Evolutionary conservation across 1,140 invertebrate species (phyloP).

Genomic region (Drosophila ohnishii): DNA sequence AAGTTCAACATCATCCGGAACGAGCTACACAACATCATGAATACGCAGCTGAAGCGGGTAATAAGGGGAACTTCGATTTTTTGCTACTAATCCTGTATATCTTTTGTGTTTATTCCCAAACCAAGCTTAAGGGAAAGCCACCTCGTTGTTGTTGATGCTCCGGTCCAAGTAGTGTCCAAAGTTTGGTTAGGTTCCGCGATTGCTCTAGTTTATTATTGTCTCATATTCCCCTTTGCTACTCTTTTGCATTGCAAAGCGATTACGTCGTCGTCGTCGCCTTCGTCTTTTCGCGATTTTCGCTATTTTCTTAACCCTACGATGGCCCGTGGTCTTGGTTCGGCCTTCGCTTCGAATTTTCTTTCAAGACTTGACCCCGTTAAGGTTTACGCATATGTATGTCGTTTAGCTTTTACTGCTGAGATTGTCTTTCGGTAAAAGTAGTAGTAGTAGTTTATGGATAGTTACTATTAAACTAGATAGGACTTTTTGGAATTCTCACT

Average conservation of each 20-base stretch:
- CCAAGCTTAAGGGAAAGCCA: constrained; percentile 33
- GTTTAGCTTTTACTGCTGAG: constrained; percentile 24
- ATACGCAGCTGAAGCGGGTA: constrained; percentile 98
- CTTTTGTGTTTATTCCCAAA: constrained; percentile 35
- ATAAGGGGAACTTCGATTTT: constrained; percentile 66
- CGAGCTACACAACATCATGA: constrained; percentile 98
- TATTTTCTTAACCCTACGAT: constrained; percentile 67
- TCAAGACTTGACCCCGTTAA: constrained; percentile 62
- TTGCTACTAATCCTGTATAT: constrained; percentile 50
- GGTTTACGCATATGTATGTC: constrained; percentile 10
- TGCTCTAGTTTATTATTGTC: constrained; percentile 57
- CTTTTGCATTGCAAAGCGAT: constrained; percentile 70
- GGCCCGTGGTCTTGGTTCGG: constrained; percentile 27
- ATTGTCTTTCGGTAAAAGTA: constrained; percentile 2
- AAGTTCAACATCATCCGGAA: constrained; percentile 98
- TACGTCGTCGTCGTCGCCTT: constrained; percentile 62
- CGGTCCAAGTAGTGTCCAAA: constrained; percentile 27
- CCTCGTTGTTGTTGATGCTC: constrained; percentile 16
- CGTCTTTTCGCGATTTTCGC: constrained; percentile 53
- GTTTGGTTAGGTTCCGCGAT: constrained; percentile 72
- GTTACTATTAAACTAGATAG: no score
- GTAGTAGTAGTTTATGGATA: not conserved
- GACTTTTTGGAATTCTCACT: not conserved
- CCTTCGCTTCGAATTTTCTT: constrained; percentile 22
- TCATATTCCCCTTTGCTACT: constrained; percentile 11